These are phyloP conservation scores for Piaya cayana DNA, from an alignment of 2,113 vertebrate species.

Conservation along the genomic window DNA sequence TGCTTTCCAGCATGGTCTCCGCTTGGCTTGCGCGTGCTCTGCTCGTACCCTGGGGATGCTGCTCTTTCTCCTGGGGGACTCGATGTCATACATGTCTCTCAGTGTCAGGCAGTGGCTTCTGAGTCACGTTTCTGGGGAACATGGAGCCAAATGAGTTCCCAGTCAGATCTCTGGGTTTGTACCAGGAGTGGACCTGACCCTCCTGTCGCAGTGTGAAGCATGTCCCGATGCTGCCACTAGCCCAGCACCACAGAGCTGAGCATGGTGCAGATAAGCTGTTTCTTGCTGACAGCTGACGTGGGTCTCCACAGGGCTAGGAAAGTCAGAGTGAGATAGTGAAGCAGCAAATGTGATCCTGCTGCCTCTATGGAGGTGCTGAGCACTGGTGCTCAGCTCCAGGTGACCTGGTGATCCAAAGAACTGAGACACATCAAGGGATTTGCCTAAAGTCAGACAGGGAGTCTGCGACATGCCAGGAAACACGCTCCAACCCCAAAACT, in stretches of 20 bases:
- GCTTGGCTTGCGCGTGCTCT: neutral
- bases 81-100: neutral
- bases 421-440: neutral
- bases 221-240: neutral
- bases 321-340: neutral
- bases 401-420: neutral
- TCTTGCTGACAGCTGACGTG: neutral
- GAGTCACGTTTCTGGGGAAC: neutral
- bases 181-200: neutral
- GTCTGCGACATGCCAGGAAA: neutral
- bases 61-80: neutral
- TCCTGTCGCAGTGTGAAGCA: neutral
- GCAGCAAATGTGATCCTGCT: neutral
- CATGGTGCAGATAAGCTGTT: fast-evolving
- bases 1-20: neutral
- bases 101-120: neutral
- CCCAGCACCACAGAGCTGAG: neutral
- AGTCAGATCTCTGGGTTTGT: neutral
- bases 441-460: neutral
- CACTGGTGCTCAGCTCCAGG: neutral
- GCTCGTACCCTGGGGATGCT: neutral
- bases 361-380: neutral
- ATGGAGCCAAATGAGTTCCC: neutral
- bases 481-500: neutral
- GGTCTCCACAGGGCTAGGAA: neutral